Evolutionary conservation across 2,797 vertebrate genomes (phyloP).

Genomic region (Graptemys geographica): DNA sequence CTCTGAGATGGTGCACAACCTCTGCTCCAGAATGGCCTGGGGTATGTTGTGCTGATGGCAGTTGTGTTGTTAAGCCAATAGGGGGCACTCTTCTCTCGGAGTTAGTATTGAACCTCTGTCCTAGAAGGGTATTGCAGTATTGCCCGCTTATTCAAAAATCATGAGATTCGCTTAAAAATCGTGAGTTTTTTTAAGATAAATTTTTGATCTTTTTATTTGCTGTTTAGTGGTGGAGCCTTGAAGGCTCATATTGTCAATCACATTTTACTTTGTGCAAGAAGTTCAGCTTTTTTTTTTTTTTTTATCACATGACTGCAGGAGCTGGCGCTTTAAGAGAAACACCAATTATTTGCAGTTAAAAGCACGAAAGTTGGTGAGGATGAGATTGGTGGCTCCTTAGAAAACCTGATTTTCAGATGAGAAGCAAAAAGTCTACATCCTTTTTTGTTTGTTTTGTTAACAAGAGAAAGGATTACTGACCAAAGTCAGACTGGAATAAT

Average conservation of each 20-base stretch:
- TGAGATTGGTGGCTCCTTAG: background rate
- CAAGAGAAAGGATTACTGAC: conserved; percentile 45
- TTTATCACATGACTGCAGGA: background rate
- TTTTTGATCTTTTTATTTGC: background rate
- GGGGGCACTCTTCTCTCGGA: background rate
- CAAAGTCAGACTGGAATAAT: background rate
- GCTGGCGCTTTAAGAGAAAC: background rate
- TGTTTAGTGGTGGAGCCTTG: background rate
- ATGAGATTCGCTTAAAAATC: background rate
- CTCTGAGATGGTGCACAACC: too few species aligned
- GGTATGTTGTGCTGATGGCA: background rate
- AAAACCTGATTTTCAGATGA: conserved; percentile 23
- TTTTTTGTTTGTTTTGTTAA: background rate
- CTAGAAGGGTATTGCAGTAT: background rate
- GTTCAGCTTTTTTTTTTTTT: too few species aligned
- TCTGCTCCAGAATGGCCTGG: too few species aligned
- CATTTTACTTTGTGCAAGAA: too few species aligned
- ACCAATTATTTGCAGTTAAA: background rate
- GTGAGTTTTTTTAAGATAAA: background rate
- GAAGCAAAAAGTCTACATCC: background rate
- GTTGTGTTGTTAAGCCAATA: background rate
- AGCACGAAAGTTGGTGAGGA: background rate
- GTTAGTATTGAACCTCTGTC: background rate
- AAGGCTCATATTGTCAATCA: background rate
- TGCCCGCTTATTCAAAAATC: background rate